Percentiles rank a stretch among this genome's conserved stretches.
Evolutionary conservation across 2,888 invertebrate species (phyloP).

Genomic region (Apotomis betuletana): DNA sequence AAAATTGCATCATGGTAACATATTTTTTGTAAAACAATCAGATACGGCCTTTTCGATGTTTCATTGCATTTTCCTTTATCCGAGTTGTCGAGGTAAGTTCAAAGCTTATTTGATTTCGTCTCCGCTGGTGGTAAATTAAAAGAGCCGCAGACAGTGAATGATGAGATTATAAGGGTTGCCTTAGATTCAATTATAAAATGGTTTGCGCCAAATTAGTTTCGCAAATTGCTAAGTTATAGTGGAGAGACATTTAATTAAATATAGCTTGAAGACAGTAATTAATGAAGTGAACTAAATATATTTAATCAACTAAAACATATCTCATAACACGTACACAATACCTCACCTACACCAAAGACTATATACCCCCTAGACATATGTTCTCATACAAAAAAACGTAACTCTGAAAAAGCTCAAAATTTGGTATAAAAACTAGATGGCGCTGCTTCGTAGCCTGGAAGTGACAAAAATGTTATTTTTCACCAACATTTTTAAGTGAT

Average conservation of each 20-base stretch:
- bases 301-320: background rate
- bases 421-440: too few relatives aligned
- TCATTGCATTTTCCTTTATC: constrained; percentile 19
- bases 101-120: constrained; percentile 29
- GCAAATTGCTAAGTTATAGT: constrained; percentile 5
- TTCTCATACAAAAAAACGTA: too few relatives aligned
- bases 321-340: background rate
- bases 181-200: constrained; percentile 13
- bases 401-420: too few relatives aligned
- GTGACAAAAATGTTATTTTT: too few relatives aligned
- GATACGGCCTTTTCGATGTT: constrained; percentile 2
- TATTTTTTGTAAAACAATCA: background rate
- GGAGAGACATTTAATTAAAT: constrained; percentile 1
- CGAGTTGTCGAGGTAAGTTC: constrained; percentile 23
- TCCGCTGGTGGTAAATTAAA: constrained; percentile 29
- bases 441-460: too few relatives aligned
- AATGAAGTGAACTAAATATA: background rate
- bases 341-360: background rate
- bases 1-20: too few relatives aligned
- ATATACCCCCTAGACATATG: too few relatives aligned
- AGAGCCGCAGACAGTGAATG: constrained; percentile 22
- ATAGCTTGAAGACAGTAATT: background rate
- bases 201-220: constrained; percentile 18
- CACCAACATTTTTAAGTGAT: too few relatives aligned
- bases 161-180: constrained; percentile 24